Conservation (phyloP, 2,797 vertebrate species). For the Coregonus suidteri region DNA sequence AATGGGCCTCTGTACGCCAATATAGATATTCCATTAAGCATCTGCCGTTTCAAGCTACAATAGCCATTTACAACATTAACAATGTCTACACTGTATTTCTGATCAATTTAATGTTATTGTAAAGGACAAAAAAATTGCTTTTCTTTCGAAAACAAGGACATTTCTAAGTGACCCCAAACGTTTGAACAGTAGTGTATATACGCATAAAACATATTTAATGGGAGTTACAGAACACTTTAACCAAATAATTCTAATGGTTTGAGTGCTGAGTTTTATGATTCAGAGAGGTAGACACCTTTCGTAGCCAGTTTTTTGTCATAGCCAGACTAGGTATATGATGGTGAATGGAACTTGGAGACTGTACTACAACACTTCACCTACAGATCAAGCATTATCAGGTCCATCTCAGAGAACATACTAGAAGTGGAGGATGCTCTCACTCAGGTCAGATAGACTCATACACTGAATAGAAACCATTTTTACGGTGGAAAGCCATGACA, state of each 20-base stretch:
- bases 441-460: background rate
- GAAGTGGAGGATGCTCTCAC: background rate
- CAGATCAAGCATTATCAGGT: background rate
- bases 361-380: background rate
- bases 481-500: background rate
- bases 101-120: too few relatives aligned
- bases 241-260: conserved; percentile 9
- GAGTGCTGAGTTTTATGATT: conserved; percentile 1
- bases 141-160: too few relatives aligned
- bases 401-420: background rate
- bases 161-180: too few relatives aligned
- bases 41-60: too few relatives aligned
- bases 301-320: background rate
- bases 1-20: too few relatives aligned
- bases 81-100: too few relatives aligned
- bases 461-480: background rate
- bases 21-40: too few relatives aligned
- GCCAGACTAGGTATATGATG: background rate
- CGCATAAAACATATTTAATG: conserved; percentile 30
- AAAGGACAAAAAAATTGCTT: too few relatives aligned
- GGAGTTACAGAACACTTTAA: conserved; percentile 18
- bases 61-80: too few relatives aligned
- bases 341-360: background rate
- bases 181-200: too few relatives aligned
- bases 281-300: background rate